phyloP scores from a whole-genome alignment of 2,113 vertebrate species.

The Alethe castanea region DNA sequence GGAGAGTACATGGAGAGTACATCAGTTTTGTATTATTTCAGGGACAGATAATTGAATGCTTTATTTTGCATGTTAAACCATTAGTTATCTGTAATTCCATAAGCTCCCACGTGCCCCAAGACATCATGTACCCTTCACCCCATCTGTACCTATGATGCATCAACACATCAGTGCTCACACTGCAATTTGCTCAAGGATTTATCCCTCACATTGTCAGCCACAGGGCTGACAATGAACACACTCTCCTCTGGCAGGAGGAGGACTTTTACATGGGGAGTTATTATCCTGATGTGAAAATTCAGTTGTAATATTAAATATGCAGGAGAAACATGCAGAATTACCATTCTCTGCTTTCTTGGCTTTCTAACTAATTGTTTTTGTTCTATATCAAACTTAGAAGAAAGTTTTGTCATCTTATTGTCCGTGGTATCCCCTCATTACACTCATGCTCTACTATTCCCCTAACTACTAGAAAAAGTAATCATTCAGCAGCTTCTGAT shows the following conservation, averaged over 20 bases:
- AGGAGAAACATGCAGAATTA: background rate
- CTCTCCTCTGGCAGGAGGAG: background rate
- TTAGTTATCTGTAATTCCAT: background rate
- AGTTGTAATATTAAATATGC: background rate
- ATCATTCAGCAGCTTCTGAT: background rate
- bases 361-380: background rate
- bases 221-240: background rate
- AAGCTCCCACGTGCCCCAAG: rapidly evolving
- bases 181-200: background rate
- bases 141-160: background rate
- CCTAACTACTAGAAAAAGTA: background rate
- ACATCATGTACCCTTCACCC: background rate
- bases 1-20: background rate
- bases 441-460: background rate
- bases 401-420: background rate
- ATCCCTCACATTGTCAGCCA: background rate
- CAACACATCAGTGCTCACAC: background rate
- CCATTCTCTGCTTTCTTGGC: background rate
- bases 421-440: background rate
- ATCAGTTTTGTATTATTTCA: background rate
- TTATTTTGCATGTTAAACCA: background rate
- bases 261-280: background rate
- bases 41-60: background rate
- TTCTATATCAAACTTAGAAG: background rate
- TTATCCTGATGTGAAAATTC: background rate